Evolutionary conservation across 2,888 invertebrate genomes (phyloP).

Genomic region (Xestoiulus laeticollis): DNA sequence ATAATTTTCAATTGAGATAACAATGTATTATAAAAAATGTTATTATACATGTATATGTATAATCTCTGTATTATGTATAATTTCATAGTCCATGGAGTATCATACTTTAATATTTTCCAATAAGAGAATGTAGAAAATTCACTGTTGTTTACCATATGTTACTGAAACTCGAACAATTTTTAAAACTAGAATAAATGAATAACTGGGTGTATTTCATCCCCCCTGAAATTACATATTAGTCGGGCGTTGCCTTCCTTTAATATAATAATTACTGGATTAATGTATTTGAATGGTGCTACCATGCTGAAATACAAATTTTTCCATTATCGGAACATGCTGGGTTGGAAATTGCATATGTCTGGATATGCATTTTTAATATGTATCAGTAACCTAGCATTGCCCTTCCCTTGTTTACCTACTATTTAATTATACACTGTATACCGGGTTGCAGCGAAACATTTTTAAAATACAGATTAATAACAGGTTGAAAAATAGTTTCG

Average conservation of each 20-base stretch:
- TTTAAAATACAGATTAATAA: no score
- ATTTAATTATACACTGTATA: not conserved
- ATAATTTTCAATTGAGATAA: no score
- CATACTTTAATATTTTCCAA: no score
- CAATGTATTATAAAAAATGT: no score
- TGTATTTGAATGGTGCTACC: not conserved
- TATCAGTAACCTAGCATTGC: not conserved
- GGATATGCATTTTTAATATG: not conserved
- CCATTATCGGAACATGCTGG: not conserved
- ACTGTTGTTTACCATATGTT: no score
- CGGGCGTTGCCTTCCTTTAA: not conserved
- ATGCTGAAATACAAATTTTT: not conserved
- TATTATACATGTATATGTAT: no score
- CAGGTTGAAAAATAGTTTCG: no score
- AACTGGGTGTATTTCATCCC: not conserved
- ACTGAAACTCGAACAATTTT: not conserved
- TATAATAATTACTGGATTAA: not conserved
- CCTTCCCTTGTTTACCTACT: not conserved
- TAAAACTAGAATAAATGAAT: not conserved
- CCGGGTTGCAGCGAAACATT: not conserved
- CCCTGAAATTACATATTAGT: not conserved
- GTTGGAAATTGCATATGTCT: not conserved
- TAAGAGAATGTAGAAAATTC: no score
- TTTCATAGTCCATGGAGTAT: no score
- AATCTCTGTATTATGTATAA: no score